These are phyloP conservation scores for Drosophila sproati DNA, from an alignment of 1,140 invertebrate genomes.

Conservation along the genomic window DNA sequence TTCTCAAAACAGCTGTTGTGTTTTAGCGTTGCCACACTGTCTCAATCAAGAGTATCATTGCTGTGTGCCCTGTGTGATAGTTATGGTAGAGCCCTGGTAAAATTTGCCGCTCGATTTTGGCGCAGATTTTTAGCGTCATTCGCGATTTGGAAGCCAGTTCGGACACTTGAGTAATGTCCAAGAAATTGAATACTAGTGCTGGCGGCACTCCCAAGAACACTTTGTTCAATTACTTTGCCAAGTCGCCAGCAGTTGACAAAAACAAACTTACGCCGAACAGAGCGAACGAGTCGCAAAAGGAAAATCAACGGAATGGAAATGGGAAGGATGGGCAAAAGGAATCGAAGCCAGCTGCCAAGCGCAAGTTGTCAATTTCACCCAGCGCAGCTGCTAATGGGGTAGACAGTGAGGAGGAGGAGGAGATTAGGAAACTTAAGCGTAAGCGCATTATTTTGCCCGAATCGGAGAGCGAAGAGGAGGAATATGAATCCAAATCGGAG, in stretches of 20 bases:
- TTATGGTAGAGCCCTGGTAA: constrained; percentile 5
- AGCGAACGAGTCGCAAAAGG: constrained; percentile 59
- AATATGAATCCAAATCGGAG: constrained; percentile 59
- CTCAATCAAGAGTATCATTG: background rate
- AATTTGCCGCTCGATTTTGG: constrained; percentile 51
- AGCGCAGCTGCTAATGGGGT: constrained; percentile 53
- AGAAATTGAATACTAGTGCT: constrained; percentile 71
- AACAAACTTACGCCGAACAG: constrained; percentile 81
- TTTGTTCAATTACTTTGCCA: constrained; percentile 87
- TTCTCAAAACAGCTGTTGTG: constrained; percentile 5
- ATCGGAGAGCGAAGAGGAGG: constrained; percentile 85
- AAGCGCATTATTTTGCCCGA: constrained; percentile 85
- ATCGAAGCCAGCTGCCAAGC: constrained; percentile 35
- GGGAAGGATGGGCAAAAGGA: constrained; percentile 12
- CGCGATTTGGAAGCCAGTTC: background rate
- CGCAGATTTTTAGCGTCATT: constrained; percentile 68
- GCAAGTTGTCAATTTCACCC: constrained; percentile 37
- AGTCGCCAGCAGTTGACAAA: constrained; percentile 85
- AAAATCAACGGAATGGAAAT: constrained; percentile 52
- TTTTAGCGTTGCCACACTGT: constrained; percentile 3
- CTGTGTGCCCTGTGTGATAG: background rate
- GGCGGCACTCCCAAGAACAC: constrained; percentile 84
- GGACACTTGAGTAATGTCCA: constrained; percentile 58
- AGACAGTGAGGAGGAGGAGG: constrained; percentile 77
- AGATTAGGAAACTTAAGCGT: constrained; percentile 70